Percentiles rank a stretch among this genome's conserved stretches.
phyloP scores from a whole-genome alignment of 2,888 invertebrate genomes.

The Tetragonula carbonaria region DNA sequence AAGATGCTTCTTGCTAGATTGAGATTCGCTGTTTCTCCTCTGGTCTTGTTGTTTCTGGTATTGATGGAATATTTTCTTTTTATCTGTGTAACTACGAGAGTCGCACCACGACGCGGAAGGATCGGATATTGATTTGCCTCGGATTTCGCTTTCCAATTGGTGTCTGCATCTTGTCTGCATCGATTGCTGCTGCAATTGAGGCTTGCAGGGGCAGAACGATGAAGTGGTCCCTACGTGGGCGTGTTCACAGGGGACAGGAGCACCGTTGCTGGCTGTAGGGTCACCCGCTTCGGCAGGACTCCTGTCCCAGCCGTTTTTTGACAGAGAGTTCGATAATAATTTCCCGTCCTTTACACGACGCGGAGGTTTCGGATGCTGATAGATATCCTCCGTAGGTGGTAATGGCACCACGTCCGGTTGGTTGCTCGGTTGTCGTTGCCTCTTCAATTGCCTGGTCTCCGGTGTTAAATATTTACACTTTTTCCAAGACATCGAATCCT shows the following conservation, averaged over 20 bases:
- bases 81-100: constrained; percentile 10
- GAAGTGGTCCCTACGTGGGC: constrained; percentile 73
- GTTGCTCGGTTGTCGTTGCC: constrained; percentile 87
- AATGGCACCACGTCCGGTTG: constrained; percentile 90
- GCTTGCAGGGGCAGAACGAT: constrained; percentile 21
- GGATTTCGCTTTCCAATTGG: background rate
- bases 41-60: background rate
- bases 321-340: constrained; percentile 69
- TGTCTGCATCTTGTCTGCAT: background rate
- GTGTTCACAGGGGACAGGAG: constrained; percentile 79
- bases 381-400: constrained; percentile 87
- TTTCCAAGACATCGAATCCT: constrained; percentile 73
- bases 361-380: constrained; percentile 87
- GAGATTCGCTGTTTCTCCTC: background rate
- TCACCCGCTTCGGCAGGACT: constrained; percentile 83
- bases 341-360: constrained; percentile 78
- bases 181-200: background rate
- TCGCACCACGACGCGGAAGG: constrained; percentile 20
- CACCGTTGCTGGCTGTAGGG: constrained; percentile 82
- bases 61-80: background rate
- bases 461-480: constrained; percentile 85
- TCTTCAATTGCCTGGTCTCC: constrained; percentile 89
- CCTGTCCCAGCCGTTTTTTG: constrained; percentile 90
- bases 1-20: constrained; percentile 19
- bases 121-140: background rate